Evolutionary conservation across 2,797 vertebrate genomes (phyloP), one percentile per base, ranked within the genome.

Genomic region (Semotilus atromaculatus): DNA sequence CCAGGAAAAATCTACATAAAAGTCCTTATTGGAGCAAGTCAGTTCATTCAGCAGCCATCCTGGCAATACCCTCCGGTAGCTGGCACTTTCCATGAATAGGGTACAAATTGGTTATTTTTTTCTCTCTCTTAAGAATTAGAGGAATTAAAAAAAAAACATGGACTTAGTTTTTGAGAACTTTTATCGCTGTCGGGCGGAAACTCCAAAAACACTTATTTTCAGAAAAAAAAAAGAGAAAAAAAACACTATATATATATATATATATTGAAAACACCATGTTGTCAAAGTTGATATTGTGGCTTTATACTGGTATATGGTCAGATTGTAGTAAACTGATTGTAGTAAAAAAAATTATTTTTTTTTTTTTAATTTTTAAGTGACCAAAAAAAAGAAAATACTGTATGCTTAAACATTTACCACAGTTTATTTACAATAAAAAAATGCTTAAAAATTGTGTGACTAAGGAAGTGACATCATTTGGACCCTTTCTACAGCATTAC

Each of bases 1-100:
- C 90, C 90, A 92, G 84, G 81, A 85, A 87, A 38, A 75, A 94
- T 93, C 94, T 94, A 94, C 94, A 88, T 88, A 67, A 68, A 86
- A 86, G 91, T 91, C 91, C 89, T 92, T 92, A 92, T 91, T 18
- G 51, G 3, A n/a, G 19, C 29, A 55, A 53, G 73, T 75, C 21
- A 55, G 31, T 55, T 55, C 51, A 38, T 23, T 36, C 73, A 36
- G 73, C 31, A 75, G 31, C 73, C 73, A 36, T 75, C 31, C 34
- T 75, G 48, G 48, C 48, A 75, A 36, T n/a, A 34, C 31, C 73
- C 51, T 38, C 31, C 4, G 29, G 51, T 31, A 36, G 73, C 51
- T 75, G 51, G 4, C 21, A 75, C 48, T 38, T 55, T 55, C 31
- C 51, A 36, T 4, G 53, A 18, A 75, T 58, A 4, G 31, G 31